These are phyloP conservation scores for Lamprotornis superbus DNA, from an alignment of 2,113 vertebrate genomes.

Conservation along the genomic window DNA sequence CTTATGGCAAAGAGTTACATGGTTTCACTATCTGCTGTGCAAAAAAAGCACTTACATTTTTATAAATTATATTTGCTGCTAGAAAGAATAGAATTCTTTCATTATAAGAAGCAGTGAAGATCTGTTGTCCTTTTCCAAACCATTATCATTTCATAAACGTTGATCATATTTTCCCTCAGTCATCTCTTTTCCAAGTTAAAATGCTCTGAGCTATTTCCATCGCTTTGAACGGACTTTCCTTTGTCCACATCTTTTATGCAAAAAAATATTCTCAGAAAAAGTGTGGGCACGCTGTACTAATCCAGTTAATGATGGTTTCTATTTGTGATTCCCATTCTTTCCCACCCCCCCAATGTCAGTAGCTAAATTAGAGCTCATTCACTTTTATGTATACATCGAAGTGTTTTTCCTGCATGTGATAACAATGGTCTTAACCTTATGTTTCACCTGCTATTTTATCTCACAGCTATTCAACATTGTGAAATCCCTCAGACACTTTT, in stretches of 20 bases:
- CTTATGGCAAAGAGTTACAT: background rate
- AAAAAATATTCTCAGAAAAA: background rate
- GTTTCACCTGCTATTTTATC: background rate
- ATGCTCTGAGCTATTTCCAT: background rate
- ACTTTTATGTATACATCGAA: background rate
- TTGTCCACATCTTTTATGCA: background rate
- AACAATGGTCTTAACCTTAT: background rate
- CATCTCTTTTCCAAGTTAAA: background rate
- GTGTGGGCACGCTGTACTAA: background rate
- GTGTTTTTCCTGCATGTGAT: background rate
- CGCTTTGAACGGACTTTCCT: background rate
- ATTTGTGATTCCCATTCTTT: background rate
- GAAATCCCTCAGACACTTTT: background rate
- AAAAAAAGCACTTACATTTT: background rate
- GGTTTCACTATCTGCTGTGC: background rate
- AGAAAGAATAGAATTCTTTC: background rate
- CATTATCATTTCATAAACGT: background rate
- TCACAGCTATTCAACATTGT: background rate
- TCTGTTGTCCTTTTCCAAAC: background rate
- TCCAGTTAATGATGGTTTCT: background rate
- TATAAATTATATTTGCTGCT: background rate
- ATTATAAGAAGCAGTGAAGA: background rate
- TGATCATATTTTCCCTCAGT: background rate
- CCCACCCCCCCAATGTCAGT: background rate
- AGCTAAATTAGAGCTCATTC: background rate